Evolutionary conservation across 1,140 invertebrate species (phyloP).

Genomic region (Diachasma alloeum): DNA sequence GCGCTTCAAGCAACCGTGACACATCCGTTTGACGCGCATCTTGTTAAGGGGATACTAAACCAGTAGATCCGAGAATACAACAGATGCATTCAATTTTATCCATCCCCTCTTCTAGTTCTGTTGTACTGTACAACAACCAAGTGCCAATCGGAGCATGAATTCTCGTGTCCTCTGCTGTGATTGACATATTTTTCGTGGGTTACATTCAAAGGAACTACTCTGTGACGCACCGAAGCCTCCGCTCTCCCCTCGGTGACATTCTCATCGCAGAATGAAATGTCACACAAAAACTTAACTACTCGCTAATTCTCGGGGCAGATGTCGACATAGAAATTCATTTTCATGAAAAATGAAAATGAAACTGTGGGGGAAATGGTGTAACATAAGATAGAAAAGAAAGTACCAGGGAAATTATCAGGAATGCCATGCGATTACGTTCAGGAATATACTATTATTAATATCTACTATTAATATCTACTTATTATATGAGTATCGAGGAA

Average conservation of each 20-base stretch:
- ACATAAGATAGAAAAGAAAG: no score
- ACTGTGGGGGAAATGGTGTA: no score
- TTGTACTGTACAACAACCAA: neutral
- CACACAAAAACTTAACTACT: slow-evolving; percentile 41
- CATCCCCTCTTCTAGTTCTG: neutral
- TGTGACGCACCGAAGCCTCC: neutral
- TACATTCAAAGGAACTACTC: slow-evolving; percentile 27
- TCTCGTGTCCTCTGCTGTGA: slow-evolving; percentile 46
- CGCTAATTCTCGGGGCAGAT: slow-evolving; percentile 40
- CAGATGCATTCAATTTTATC: slow-evolving; percentile 15
- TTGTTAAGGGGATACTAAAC: slow-evolving; percentile 18
- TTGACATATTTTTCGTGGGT: slow-evolving; percentile 61
- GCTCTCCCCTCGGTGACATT: neutral
- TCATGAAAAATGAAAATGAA: neutral
- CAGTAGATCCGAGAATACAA: neutral
- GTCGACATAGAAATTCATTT: slow-evolving; percentile 16
- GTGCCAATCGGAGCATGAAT: slow-evolving; percentile 51
- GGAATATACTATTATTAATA: no score
- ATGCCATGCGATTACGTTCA: no score
- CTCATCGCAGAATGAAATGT: slow-evolving; percentile 25
- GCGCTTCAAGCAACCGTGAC: neutral
- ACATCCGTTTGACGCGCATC: slow-evolving; percentile 20
- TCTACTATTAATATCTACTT: no score
- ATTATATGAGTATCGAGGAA: no score
- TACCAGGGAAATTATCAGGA: no score